Evolutionary conservation across 1,140 invertebrate genomes (phyloP), one percentile per base, ranked within the genome.

Genomic region (Macrocentrus cingulum): DNA sequence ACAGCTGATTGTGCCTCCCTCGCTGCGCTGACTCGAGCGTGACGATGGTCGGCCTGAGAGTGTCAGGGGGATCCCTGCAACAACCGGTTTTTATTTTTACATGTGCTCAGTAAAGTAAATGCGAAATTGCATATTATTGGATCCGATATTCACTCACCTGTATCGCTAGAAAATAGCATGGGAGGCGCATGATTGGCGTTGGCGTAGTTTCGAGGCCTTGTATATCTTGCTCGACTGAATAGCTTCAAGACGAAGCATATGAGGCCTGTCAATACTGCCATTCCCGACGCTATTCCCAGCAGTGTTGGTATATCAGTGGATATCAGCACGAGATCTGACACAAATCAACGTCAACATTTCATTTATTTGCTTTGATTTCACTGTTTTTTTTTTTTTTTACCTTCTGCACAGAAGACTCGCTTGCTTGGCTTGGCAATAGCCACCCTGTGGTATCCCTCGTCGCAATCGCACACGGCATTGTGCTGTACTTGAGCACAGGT

Each of bases 231-330:
- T 60, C 82, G 77, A 13, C 84, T 86, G 78, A 92, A 94, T 56
- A 94, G 81, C 72, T 91, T 90, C 63, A 94, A 77, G 55, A 92
- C 91, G 81, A 93, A 90, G 79, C 91, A 92, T 63, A 93, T 89
- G 62, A 92, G 82, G 19, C 86, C 90, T 6, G 88, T 90, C 67
- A 94, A 83, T 67, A 93, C 85, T 46, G 90, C 89, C 70, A 94
- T 87, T 32, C 91, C 91, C 56, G 90, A 87, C 63, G 87, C 84
- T 25, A 93, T 88, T 56, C 88, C 89, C 69, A 92, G 80, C 66
- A 94, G 81, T 51, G 91, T 91, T 62, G 89, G 87, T 68, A 92
- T 81, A 79, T 93, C 88, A 56, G 89, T 89, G 62, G 87, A 88
- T 82, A 92, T 85, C 79, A 91, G 80, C 66, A 87, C 86, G 75